Conservation (phyloP, 2,888 invertebrate genomes). For the Oeneis ivallda region DNA sequence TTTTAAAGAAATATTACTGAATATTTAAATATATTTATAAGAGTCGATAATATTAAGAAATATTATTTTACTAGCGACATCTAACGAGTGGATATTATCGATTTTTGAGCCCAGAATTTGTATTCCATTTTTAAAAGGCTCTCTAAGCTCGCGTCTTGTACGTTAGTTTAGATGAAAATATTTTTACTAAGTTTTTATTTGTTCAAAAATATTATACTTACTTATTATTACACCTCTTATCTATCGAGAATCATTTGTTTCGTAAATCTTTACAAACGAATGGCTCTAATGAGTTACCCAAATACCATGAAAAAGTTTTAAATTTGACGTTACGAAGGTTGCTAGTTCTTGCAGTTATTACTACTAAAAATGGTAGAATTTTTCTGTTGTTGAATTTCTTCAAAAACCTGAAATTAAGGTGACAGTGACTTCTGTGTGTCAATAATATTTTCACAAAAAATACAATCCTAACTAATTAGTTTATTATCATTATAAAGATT, state of each 20-base stretch:
- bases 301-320: neutral
- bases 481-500: conserved; percentile 9
- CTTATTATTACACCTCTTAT: conserved; percentile 4
- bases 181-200: conserved; percentile 9
- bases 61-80: conserved; percentile 27
- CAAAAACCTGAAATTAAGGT: neutral
- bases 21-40: conserved; percentile 15
- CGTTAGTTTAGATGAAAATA: conserved; percentile 49
- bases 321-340: neutral
- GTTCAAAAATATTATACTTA: conserved; percentile 10
- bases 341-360: neutral
- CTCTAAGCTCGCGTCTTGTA: conserved; percentile 68
- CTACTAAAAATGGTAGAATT: neutral
- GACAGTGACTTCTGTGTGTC: neutral
- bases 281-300: neutral
- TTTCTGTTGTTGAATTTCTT: neutral
- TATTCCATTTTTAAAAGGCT: conserved; percentile 17
- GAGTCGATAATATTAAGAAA: conserved; percentile 4
- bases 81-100: conserved; percentile 16
- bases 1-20: neutral
- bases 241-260: neutral
- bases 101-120: conserved; percentile 12
- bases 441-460: too few relatives aligned
- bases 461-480: neutral
- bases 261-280: conserved; percentile 12